phyloP scores from a whole-genome alignment of 2,113 vertebrate genomes.

The Ursus arctos region DNA sequence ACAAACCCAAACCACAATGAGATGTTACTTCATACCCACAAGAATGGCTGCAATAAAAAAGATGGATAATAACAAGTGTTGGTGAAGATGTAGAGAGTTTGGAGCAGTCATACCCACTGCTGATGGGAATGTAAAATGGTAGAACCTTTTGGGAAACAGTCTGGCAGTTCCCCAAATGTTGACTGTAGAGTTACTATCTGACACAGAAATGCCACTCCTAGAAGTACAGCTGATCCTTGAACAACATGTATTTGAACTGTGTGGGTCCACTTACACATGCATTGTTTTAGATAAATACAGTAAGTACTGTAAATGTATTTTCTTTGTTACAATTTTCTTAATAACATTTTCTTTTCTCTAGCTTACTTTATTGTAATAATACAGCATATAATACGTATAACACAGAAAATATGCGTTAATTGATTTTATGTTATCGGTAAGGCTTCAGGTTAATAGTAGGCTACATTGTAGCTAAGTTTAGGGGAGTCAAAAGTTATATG shows the following conservation, averaged over 20 bases:
- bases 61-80: not conserved
- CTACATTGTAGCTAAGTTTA: not conserved
- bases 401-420: not conserved
- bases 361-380: not conserved
- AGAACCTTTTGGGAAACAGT: not conserved
- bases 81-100: not conserved
- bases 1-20: not conserved
- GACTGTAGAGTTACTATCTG: not conserved
- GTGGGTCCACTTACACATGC: not conserved
- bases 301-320: not conserved
- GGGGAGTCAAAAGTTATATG: not conserved
- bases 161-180: not conserved
- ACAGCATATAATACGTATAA: not conserved
- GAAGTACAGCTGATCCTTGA: not conserved
- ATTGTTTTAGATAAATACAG: not conserved
- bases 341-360: not conserved
- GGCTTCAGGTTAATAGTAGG: not conserved
- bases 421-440: not conserved
- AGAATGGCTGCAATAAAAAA: not conserved
- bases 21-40: not conserved
- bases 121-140: not conserved
- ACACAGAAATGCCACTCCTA: not conserved
- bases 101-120: not conserved
- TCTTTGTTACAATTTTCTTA: not conserved
- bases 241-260: not conserved